Conservation (phyloP, 2,113 vertebrate genomes). For the Reinhardtius hippoglossoides region DNA sequence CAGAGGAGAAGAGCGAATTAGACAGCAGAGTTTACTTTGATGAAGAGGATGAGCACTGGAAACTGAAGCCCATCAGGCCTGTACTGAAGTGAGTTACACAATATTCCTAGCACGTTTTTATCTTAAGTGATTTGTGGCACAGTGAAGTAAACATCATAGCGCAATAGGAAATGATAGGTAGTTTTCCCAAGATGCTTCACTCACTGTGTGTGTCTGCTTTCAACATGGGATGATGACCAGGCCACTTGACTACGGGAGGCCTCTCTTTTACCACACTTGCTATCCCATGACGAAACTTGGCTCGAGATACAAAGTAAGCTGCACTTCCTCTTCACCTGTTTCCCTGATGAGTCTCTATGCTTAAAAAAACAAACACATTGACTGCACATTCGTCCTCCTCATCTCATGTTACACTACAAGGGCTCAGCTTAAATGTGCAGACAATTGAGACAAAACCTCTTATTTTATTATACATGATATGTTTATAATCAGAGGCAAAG, state of each 20-base stretch:
- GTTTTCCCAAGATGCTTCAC: conserved; percentile 1
- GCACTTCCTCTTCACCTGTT: neutral
- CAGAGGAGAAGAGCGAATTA: conserved; percentile 96
- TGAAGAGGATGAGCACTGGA: conserved; percentile 93
- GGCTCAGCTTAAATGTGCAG: no score
- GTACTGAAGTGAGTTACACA: neutral
- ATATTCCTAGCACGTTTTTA: neutral
- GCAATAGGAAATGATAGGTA: no score
- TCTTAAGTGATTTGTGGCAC: neutral
- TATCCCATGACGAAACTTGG: conserved; percentile 53
- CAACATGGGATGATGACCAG: conserved; percentile 96
- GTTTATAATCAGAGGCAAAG: no score
- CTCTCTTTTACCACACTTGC: conserved; percentile 28
- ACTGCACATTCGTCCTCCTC: no score
- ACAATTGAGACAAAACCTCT: no score
- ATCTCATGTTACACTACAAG: no score
- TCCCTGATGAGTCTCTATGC: neutral
- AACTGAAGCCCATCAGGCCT: conserved; percentile 82
- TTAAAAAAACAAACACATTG: no score
- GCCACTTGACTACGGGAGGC: conserved; percentile 91
- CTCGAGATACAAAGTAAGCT: conserved; percentile 89
- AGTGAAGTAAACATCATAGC: neutral
- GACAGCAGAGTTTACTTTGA: conserved; percentile 91
- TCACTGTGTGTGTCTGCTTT: conserved; percentile 6
- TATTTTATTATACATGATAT: no score